phyloP scores from a whole-genome alignment of 1,140 invertebrate genomes.

The Cryptotermes secundus region DNA sequence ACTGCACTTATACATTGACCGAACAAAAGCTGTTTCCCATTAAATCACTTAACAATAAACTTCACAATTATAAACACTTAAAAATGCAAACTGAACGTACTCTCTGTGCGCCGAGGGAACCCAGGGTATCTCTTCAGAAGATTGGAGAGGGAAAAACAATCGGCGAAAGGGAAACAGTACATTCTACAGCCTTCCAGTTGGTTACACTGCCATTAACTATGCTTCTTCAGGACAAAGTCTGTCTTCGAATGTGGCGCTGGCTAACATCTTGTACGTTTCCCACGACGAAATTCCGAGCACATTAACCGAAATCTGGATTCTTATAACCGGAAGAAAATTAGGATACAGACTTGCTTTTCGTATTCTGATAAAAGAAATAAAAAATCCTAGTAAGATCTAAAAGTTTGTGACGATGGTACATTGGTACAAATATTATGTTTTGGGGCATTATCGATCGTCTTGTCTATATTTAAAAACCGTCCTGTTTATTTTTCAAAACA shows the following conservation, averaged over 20 bases:
- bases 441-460: too few species aligned
- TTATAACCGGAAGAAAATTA: not conserved
- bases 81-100: not conserved
- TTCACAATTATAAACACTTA: not conserved
- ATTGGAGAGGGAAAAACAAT: conserved; percentile 5
- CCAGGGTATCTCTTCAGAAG: not conserved
- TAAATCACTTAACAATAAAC: too few species aligned
- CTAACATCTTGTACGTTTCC: not conserved
- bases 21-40: too few species aligned
- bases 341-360: not conserved
- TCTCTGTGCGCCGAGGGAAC: not conserved
- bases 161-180: conserved; percentile 10
- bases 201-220: too few species aligned
- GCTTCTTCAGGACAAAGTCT: too few species aligned
- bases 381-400: too few species aligned
- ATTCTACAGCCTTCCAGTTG: conserved; percentile 3
- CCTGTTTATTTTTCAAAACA: too few species aligned
- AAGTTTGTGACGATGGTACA: too few species aligned
- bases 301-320: not conserved
- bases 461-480: too few species aligned
- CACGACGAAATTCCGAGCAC: not conserved
- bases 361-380: not conserved
- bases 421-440: too few species aligned
- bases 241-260: not conserved
- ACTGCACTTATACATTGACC: too few species aligned